phyloP scores from a whole-genome alignment of 1,140 invertebrate species.

The Drosophila kikkawai region DNA sequence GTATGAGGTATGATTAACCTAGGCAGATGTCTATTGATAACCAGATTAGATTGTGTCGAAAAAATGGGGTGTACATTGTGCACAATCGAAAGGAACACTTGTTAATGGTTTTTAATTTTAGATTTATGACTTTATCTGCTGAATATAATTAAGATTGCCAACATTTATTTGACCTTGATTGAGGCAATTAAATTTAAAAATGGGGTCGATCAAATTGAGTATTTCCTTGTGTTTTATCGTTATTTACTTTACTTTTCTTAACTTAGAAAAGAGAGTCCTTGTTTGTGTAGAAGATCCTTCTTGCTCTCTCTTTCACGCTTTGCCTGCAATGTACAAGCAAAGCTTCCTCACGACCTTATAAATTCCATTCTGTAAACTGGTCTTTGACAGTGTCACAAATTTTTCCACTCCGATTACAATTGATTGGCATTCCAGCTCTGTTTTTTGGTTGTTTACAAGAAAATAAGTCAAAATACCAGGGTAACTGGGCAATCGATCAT shows the following conservation, averaged over 20 bases:
- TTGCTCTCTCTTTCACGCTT: not conserved
- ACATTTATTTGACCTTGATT: not conserved
- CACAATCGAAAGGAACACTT: not conserved
- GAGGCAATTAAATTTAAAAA: not conserved
- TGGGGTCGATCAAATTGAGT: not conserved
- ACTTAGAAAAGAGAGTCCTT: not conserved
- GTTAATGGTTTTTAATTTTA: conserved; percentile 13
- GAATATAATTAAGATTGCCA: conserved; percentile 9
- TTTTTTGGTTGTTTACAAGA: not conserved
- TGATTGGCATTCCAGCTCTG: not conserved
- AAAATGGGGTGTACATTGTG: not conserved
- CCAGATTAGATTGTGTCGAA: conserved; percentile 15
- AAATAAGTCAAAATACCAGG: conserved; percentile 8
- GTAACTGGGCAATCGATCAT: conserved; percentile 25
- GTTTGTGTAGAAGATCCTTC: not conserved
- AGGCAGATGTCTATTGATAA: not conserved
- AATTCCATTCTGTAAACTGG: too few species aligned
- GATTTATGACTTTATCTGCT: conserved; percentile 30
- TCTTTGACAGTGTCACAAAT: not conserved
- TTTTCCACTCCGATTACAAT: not conserved
- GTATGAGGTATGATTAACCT: not conserved
- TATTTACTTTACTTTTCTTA: not conserved
- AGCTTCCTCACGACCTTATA: too few species aligned
- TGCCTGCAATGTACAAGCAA: not conserved
- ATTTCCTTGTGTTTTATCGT: too few species aligned